Evolutionary conservation across 2,113 vertebrate genomes (phyloP).

Genomic region (Mola mola): DNA sequence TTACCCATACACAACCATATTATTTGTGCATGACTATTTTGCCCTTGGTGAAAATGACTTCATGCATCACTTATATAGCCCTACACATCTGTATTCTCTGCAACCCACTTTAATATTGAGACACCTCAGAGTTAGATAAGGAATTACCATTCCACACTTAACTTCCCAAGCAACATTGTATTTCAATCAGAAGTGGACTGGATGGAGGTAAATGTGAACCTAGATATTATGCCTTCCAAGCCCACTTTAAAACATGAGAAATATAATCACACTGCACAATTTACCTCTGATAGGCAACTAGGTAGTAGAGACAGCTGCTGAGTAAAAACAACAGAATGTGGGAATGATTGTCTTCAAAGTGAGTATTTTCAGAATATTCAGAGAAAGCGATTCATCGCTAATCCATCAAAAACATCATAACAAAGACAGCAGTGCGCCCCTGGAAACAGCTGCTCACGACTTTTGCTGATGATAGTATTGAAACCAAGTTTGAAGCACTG

Average conservation of each 20-base stretch:
- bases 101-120: slow-evolving; percentile 70
- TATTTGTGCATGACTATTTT: slow-evolving; percentile 66
- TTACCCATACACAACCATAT: slow-evolving; percentile 52
- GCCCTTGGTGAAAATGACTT: slow-evolving; percentile 80
- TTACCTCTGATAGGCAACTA: slow-evolving; percentile 24
- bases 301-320: slow-evolving; percentile 15
- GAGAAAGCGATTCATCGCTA: slow-evolving; percentile 54
- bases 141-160: slow-evolving; percentile 66
- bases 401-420: slow-evolving; percentile 64
- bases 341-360: slow-evolving; percentile 40
- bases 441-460: slow-evolving; percentile 30
- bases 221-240: slow-evolving; percentile 33
- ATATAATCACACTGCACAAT: slow-evolving; percentile 44
- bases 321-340: slow-evolving; percentile 29
- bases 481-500: slow-evolving; percentile 55
- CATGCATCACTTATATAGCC: slow-evolving; percentile 72
- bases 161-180: slow-evolving; percentile 45
- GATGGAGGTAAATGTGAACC: slow-evolving; percentile 17
- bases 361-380: slow-evolving; percentile 46
- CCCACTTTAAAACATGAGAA: slow-evolving; percentile 52
- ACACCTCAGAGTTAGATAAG: slow-evolving; percentile 56
- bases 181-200: slow-evolving; percentile 46
- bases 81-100: slow-evolving; percentile 66
- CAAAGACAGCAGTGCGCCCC: slow-evolving; percentile 40
- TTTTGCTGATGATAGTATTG: slow-evolving; percentile 45